These are phyloP conservation scores for Hippocampus abdominalis DNA, from an alignment of 2,113 vertebrate genomes.

Conservation along the genomic window DNA sequence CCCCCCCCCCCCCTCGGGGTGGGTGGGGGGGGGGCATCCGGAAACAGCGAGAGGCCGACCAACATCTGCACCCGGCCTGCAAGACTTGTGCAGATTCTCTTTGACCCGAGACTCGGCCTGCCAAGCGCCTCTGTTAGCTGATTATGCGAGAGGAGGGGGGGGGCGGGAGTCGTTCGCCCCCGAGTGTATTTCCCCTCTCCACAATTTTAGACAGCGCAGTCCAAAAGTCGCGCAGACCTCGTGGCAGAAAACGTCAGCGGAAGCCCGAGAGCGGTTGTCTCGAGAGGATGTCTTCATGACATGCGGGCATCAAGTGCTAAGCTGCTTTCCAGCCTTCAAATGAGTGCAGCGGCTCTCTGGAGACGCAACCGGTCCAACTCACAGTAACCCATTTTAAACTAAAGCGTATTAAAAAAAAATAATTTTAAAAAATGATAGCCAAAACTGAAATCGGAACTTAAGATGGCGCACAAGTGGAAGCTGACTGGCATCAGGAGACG, in stretches of 20 bases:
- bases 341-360: not conserved
- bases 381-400: not conserved
- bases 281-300: not conserved
- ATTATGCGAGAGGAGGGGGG: constrained; percentile 8
- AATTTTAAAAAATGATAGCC: not conserved
- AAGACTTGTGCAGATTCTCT: constrained; percentile 21
- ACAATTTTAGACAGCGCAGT: not conserved
- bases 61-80: constrained; percentile 28
- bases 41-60: constrained; percentile 49
- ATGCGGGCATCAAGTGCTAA: not conserved
- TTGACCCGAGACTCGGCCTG: constrained; percentile 35
- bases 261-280: not conserved
- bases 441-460: not conserved
- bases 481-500: too few species aligned
- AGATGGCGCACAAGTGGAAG: too few species aligned
- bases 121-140: constrained; percentile 20
- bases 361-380: not conserved
- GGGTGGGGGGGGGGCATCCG: constrained; percentile 26
- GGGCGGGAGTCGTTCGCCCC: too few species aligned
- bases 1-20: constrained; percentile 32
- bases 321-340: not conserved
- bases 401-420: not conserved
- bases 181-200: not conserved
- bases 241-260: not conserved
- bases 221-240: not conserved